Conservation (phyloP, 2,113 vertebrate genomes). For the Silurus glanis region DNA sequence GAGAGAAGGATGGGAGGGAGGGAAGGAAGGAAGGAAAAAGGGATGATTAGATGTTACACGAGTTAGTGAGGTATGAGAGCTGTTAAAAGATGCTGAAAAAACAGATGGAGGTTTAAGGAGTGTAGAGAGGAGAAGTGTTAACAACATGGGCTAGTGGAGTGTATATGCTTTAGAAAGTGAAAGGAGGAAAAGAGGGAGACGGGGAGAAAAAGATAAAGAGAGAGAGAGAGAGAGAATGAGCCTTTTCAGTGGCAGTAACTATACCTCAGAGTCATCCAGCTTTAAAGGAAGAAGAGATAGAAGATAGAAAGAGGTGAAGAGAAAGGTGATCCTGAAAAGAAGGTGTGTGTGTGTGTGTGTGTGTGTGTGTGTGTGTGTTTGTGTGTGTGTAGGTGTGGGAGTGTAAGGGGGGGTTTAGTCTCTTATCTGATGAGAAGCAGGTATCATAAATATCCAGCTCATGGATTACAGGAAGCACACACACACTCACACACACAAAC, state of each 20-base stretch:
- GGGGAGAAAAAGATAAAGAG: background rate
- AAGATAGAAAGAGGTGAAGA: conserved; percentile 44
- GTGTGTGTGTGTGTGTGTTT: conserved; percentile 2
- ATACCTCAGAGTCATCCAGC: conserved; percentile 21
- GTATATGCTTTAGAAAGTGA: background rate
- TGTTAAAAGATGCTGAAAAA: conserved; percentile 20
- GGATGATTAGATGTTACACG: conserved; percentile 33
- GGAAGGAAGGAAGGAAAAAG: background rate
- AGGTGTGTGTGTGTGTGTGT: conserved; percentile 6
- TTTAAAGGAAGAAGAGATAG: conserved; percentile 21
- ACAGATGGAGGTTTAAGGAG: background rate
- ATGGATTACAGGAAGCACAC: conserved; percentile 41
- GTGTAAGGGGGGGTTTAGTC: conserved; percentile 11
- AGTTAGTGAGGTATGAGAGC: conserved; percentile 21
- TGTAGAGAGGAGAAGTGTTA: conserved; percentile 12
- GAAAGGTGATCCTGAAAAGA: conserved; percentile 33
- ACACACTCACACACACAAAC: conserved; percentile 15
- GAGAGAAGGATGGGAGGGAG: background rate
- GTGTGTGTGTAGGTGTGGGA: conserved; percentile 2
- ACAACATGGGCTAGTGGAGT: conserved; percentile 5
- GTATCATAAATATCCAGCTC: conserved; percentile 48
- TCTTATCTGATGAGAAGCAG: conserved; percentile 50
- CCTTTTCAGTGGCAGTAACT: conserved; percentile 40
- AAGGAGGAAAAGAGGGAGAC: background rate
- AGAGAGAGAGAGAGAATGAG: conserved; percentile 12